Conservation (phyloP, 2,797 vertebrate species). For the Sandelia bainsii region DNA sequence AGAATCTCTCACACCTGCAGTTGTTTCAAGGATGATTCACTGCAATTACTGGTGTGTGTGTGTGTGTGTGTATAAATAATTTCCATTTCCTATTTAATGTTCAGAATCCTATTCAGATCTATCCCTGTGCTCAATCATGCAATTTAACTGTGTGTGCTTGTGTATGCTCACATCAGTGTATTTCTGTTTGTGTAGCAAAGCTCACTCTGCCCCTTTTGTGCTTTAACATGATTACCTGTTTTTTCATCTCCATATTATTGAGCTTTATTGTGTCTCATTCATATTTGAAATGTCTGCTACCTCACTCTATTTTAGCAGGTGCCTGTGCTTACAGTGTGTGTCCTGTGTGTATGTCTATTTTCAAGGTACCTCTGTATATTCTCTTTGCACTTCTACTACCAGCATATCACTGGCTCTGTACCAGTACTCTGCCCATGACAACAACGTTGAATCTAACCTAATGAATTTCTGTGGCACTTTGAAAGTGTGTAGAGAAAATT, state of each 20-base stretch:
- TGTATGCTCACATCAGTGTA: neutral
- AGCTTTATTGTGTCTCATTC: conserved; percentile 46
- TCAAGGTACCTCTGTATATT: neutral
- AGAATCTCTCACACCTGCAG: conserved; percentile 60
- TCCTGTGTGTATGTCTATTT: conserved; percentile 11
- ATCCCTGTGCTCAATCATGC: conserved; percentile 18
- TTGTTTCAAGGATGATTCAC: conserved; percentile 66
- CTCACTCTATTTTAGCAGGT: conserved; percentile 26
- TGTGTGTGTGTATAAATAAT: conserved; percentile 36
- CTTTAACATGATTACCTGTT: conserved; percentile 49
- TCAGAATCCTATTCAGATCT: conserved; percentile 37
- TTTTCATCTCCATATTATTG: conserved; percentile 46
- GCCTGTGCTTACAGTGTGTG: conserved; percentile 1
- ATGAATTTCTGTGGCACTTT: conserved; percentile 50
- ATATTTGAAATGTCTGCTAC: conserved; percentile 22
- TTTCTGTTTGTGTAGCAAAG: conserved; percentile 4
- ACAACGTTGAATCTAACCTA: no score
- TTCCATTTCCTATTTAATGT: conserved; percentile 31
- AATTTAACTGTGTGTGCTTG: conserved; percentile 28
- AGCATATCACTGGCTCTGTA: no score
- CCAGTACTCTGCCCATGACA: no score
- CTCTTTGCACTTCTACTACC: no score
- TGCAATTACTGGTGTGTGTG: conserved; percentile 15
- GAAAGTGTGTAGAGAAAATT: conserved; percentile 63
- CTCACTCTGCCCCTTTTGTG: conserved; percentile 16